Evolutionary conservation across 2,888 invertebrate species (phyloP), one percentile per base, ranked within the genome.

Genomic region (Crepidodera aurea): DNA sequence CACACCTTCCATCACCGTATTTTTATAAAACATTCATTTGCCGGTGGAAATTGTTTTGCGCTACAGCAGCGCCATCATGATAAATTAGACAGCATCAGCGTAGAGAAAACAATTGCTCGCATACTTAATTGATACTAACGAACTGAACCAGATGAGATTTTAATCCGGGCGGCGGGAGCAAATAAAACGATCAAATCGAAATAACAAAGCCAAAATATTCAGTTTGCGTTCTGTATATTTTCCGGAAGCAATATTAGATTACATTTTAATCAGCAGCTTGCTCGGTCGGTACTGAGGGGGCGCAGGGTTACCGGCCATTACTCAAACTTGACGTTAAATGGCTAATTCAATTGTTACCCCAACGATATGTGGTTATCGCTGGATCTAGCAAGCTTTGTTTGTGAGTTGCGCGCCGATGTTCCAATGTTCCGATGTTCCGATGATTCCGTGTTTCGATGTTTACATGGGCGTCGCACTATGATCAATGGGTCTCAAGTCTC

Each of bases 301-400:
- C 63, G 71, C 73, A 67, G 75, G 77, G 77, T 79, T 78, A 79
- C 80, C 79, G 78, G 79, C 81, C 81, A 82, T 82, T 81, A 81
- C 81, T 82, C 81, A 82, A 81, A 81, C 79, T 78, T 81, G 81
- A 82, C 81, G 79, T 77, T 81, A 81, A 82, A 80, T 79, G 79
- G 79, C 79, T 81, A 82, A 82, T 82, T 77, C 79, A 78, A 82
- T 82, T 81, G 81, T 80, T 79, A 77, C 79, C 79, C 79, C 78
- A 78, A 77, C 78, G 78, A 79, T 79, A 78, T 79, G 78, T 78
- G 78, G 79, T 79, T 79, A 79, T 79, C 78, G 77, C 78, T 75
- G 77, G 78, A 77, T 78, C 77, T 77, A 72, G 73, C 69, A 62
- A 69, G 64, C 69, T 64, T 61, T 57, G 63, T 64, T 61, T 57